These are phyloP conservation scores for Panurus biarmicus DNA, from an alignment of 2,113 vertebrate genomes.

Conservation along the genomic window DNA sequence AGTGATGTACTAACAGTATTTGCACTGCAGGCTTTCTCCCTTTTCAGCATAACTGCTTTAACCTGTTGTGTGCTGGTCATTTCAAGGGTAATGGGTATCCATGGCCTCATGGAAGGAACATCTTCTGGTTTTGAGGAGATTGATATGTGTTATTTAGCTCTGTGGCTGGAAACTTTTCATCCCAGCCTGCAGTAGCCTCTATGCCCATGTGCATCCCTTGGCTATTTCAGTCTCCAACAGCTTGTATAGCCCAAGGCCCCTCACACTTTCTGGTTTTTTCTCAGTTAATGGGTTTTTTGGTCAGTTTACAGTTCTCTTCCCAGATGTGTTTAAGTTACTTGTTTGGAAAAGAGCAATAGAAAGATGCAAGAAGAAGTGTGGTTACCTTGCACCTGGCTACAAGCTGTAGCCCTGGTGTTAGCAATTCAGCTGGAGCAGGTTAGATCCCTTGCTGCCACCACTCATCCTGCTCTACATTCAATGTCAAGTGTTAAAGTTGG, in stretches of 20 bases:
- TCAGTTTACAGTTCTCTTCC: background rate
- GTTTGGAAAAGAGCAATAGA: background rate
- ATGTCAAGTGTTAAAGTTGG: background rate
- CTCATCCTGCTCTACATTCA: background rate
- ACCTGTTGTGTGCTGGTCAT: background rate
- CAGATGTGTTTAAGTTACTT: background rate
- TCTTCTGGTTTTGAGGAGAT: background rate
- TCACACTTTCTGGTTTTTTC: background rate
- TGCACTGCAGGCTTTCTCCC: background rate
- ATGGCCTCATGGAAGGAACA: background rate
- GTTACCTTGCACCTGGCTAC: background rate
- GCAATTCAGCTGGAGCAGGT: background rate
- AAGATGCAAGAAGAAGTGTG: background rate
- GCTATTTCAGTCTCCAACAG: background rate
- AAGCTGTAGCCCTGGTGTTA: background rate
- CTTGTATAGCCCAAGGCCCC: background rate
- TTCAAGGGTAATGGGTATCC: background rate
- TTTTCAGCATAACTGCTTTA: background rate
- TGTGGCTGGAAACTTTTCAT: background rate
- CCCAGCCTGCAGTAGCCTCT: background rate
- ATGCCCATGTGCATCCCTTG: background rate
- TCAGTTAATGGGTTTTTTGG: background rate
- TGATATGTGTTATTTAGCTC: background rate
- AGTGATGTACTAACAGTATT: background rate
- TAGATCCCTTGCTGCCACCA: background rate